Conservation (phyloP, 2,113 vertebrate species). For the Coptodon bakossiorum region DNA sequence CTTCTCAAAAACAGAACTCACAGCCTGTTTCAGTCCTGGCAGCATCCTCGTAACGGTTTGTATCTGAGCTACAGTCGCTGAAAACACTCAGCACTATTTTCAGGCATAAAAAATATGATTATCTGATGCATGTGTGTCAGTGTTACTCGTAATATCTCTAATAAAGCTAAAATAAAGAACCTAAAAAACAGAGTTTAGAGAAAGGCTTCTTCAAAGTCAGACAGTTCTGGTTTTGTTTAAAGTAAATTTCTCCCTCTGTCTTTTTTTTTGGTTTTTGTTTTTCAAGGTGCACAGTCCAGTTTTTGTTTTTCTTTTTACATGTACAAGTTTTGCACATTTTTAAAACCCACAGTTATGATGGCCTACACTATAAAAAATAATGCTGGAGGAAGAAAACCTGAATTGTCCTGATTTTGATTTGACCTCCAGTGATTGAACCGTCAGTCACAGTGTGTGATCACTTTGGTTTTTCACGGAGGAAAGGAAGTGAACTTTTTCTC, state of each 20-base stretch:
- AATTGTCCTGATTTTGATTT: background rate
- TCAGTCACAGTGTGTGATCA: background rate
- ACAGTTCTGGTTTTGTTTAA: background rate
- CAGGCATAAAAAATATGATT: background rate
- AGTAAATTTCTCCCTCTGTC: background rate
- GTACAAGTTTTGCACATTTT: background rate
- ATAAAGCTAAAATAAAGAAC: background rate
- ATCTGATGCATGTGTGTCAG: background rate
- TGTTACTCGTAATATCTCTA: background rate
- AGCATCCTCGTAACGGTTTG: background rate
- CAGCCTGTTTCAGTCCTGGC: background rate
- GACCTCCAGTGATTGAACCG: background rate
- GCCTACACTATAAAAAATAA: background rate
- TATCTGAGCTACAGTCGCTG: background rate
- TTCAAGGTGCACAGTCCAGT: background rate
- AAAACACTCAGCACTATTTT: background rate
- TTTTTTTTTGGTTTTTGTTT: fast-evolving
- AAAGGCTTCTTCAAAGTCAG: fast-evolving
- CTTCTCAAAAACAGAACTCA: background rate
- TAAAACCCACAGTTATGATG: fast-evolving
- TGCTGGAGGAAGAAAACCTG: background rate
- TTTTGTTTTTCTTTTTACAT: fast-evolving
- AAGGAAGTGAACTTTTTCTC: fast-evolving
- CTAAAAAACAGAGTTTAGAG: background rate
- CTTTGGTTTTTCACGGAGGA: background rate